These are phyloP conservation scores for Carterocephalus palaemon DNA, from an alignment of 2,888 invertebrate species.

Conservation along the genomic window DNA sequence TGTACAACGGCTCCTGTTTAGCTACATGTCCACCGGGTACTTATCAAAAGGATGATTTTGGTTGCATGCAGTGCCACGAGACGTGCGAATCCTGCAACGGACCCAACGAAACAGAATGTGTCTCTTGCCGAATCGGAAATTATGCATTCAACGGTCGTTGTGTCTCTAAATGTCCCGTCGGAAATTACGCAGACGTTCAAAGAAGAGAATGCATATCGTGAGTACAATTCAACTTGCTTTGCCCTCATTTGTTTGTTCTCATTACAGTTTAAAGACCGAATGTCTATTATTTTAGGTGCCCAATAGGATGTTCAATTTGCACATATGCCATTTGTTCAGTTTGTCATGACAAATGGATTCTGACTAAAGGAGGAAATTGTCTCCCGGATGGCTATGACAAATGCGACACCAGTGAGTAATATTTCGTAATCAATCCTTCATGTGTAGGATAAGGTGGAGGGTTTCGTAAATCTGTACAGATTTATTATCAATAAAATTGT, in stretches of 20 bases:
- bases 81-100: constrained; percentile 90
- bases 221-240: constrained; percentile 40
- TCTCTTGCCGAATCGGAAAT: constrained; percentile 86
- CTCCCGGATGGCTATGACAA: constrained; percentile 85
- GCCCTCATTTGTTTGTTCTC: constrained; percentile 26
- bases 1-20: constrained; percentile 90
- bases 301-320: constrained; percentile 88
- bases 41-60: constrained; percentile 92
- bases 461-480: constrained; percentile 33
- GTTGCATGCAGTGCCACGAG: constrained; percentile 87
- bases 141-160: constrained; percentile 86
- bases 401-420: constrained; percentile 85
- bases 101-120: constrained; percentile 87
- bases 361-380: constrained; percentile 86
- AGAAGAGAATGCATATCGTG: constrained; percentile 86
- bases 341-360: constrained; percentile 86
- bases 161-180: constrained; percentile 84
- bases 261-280: constrained; percentile 28
- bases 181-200: constrained; percentile 86
- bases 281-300: constrained; percentile 76
- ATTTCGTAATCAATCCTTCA: constrained; percentile 37
- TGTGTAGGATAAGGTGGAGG: too few relatives aligned
- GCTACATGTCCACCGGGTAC: constrained; percentile 90
- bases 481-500: constrained; percentile 6
- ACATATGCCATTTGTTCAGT: constrained; percentile 84